Base-by-base conservation (phyloP, 30 jellyfish, hydroid and myxozoan species). In the Rhopilema esculentum region DNA sequence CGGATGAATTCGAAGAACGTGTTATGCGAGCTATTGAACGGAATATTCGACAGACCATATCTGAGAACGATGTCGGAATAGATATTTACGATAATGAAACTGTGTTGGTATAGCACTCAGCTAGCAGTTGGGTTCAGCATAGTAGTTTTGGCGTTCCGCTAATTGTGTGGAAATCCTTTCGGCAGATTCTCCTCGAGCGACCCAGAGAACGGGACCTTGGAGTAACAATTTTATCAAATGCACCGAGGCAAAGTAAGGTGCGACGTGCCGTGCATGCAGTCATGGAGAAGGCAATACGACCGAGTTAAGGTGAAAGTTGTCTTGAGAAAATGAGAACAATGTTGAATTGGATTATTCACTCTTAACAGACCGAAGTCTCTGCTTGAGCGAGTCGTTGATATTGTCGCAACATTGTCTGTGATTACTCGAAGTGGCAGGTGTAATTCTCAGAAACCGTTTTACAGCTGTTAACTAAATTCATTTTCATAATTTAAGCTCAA, bases 1-100 rank as follows among this genome's bases (percentile, higher is more conserved):
- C 94, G 1, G 94, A 85, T 30, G 94, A 85, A 53, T 85, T 85
- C 66, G 94, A 85, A 28, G 88, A 85, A 40, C 85, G 88, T 16
- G 94, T 85, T 8, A 85, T 85, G 94, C 83, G 94, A 0, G 94
- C 94, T 33, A 85, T 85, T 33, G 94, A 85, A 33, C 40, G 85
- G 50, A 85, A 85, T 26, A 73, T 85, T 23, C 65, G 88, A 26
- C 88, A 82, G 85, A 74, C 88, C 61, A 57, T 85, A 85, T 85
- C 94, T 21, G 88, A 83, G 30, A 72, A 85, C 22, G 84, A 85
- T 75, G 88, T 85, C 32, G 88, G 84, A 0, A 24, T 73, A 57
- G 94, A 85, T 75, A 75, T 75, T 75, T 85, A 73, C 67, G 94
- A 85, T 50, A 78, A 85, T 51, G 88, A 85, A 18, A 85, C 94